phyloP scores from a whole-genome alignment of 2,113 vertebrate species.

The Sminthopsis crassicaudata region DNA sequence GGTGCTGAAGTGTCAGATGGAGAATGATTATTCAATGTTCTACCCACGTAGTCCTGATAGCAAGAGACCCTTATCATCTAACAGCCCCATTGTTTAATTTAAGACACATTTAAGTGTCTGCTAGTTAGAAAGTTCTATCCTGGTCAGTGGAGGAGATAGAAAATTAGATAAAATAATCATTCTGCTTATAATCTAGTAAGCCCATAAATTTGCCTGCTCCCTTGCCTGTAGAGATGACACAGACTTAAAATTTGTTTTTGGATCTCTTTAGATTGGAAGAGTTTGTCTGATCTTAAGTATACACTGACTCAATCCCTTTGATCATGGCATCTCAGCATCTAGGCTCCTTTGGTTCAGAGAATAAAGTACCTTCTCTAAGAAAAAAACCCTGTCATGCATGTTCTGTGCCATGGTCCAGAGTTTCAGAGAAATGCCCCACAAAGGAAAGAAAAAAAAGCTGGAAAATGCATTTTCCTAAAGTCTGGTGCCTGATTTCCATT shows the following conservation, averaged over 20 bases:
- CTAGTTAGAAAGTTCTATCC: not conserved
- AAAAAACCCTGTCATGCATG: not conserved
- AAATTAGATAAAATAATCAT: not conserved
- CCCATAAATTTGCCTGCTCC: not conserved
- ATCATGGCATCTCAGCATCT: not conserved
- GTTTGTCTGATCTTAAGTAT: not conserved
- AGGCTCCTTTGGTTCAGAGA: not conserved
- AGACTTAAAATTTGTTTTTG: not conserved
- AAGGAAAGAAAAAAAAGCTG: not conserved
- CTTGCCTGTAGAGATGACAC: not conserved
- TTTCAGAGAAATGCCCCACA: not conserved
- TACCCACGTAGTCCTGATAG: not conserved
- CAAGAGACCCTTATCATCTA: not conserved
- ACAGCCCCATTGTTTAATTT: not conserved
- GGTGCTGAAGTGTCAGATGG: not conserved
- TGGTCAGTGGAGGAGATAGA: not conserved
- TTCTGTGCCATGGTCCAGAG: not conserved
- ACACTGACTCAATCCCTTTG: not conserved
- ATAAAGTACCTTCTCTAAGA: not conserved
- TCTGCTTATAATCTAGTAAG: not conserved
- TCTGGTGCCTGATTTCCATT: not conserved
- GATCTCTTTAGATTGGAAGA: not conserved
- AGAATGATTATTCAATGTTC: not conserved
- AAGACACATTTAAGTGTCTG: not conserved
- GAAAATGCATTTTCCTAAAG: not conserved